Conservation (phyloP, 35 echinoderm and acorn worm genomes). For the Stichopus chloronotus region DNA sequence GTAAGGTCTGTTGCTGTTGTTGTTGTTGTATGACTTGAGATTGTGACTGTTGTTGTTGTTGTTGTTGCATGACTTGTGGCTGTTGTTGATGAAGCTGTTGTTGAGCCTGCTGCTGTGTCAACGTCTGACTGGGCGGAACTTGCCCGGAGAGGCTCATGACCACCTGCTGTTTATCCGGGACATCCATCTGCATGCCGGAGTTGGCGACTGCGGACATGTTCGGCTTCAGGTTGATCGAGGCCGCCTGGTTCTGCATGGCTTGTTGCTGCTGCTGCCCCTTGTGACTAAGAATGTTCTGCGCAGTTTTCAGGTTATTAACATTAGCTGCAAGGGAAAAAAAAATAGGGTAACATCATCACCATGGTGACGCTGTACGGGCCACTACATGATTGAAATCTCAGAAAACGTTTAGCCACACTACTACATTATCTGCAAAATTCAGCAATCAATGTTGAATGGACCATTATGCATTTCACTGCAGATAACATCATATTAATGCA, state of each 20-base stretch:
- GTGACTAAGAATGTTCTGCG: not conserved
- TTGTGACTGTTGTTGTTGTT: not conserved
- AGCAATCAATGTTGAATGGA: no score
- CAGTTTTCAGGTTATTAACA: not conserved
- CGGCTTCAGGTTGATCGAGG: not conserved
- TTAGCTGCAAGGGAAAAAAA: not conserved
- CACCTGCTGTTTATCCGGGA: slow-evolving; percentile 15
- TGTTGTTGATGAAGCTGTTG: slow-evolving; percentile 39
- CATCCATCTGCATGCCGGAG: not conserved
- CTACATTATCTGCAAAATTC: no score
- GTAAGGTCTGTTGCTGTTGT: not conserved
- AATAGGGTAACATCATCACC: not conserved
- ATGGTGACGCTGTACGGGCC: not conserved
- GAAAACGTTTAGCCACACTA: no score
- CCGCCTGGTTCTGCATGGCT: not conserved
- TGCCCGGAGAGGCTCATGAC: not conserved
- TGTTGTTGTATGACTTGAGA: not conserved
- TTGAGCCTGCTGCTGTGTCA: slow-evolving; percentile 4
- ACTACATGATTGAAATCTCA: no score
- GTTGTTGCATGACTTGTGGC: not conserved
- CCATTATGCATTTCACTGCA: no score
- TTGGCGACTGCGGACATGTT: not conserved
- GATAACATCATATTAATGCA: no score
- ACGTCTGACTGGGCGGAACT: not conserved
- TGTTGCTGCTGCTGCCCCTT: not conserved